A percentile compares a stretch with the other conserved stretches of the same genome.
phyloP scores from a whole-genome alignment of 2,797 vertebrate genomes.

The Pangasius mekongensis region DNA sequence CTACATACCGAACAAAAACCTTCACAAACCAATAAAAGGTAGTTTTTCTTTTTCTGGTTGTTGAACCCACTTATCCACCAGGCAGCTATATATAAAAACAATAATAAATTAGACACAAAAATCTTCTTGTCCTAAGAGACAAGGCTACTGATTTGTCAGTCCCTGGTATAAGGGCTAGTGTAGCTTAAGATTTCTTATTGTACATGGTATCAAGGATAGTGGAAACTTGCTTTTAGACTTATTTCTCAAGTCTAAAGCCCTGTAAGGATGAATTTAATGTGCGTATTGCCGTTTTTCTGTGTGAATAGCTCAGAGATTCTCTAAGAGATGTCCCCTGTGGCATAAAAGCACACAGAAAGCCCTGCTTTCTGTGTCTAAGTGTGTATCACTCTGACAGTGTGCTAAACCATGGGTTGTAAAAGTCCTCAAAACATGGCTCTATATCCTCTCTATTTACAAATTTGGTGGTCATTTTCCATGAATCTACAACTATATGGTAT shows the following conservation, averaged over 20 bases:
- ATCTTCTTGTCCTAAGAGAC: neutral
- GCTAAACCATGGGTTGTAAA: conserved; percentile 37
- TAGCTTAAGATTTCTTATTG: conserved; percentile 19
- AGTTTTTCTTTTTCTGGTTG: neutral
- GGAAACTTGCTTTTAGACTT: neutral
- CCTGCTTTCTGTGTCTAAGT: conserved; percentile 20
- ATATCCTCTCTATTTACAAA: neutral
- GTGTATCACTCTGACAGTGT: conserved; percentile 43
- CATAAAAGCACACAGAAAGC: conserved; percentile 13
- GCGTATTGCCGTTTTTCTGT: conserved; percentile 30
- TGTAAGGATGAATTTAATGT: conserved; percentile 40
- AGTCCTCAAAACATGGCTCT: neutral
- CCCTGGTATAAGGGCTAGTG: neutral
- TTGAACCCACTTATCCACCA: neutral
- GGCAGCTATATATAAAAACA: neutral
- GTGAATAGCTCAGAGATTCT: conserved; percentile 42
- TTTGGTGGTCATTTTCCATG: neutral
- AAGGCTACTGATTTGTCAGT: neutral
- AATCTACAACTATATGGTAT: neutral
- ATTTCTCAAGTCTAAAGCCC: conserved; percentile 24
- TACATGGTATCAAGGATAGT: neutral
- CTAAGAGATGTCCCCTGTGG: conserved; percentile 40
- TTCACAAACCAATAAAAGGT: neutral
- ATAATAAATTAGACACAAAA: neutral
- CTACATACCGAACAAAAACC: neutral